phyloP scores from a whole-genome alignment of 2,888 invertebrate genomes.

The Venustoraphidia nigricollis region DNA sequence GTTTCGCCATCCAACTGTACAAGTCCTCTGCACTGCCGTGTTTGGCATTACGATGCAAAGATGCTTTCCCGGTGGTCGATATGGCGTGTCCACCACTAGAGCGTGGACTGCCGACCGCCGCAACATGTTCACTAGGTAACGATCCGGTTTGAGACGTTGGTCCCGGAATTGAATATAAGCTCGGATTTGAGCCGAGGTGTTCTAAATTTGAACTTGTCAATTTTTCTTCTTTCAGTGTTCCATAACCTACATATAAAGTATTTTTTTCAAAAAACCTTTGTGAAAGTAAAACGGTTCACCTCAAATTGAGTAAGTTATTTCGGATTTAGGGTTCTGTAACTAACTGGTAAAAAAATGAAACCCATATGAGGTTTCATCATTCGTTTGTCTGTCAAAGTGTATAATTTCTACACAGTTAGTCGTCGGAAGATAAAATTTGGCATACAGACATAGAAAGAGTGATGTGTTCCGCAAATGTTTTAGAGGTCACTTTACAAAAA shows the following conservation, averaged over 20 bases:
- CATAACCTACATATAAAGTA: slow-evolving; percentile 40
- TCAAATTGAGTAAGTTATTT: no score
- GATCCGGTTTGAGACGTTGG: slow-evolving; percentile 3
- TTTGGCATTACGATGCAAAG: slow-evolving; percentile 32
- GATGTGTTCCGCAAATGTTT: no score
- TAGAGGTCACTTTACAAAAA: no score
- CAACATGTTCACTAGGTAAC: slow-evolving; percentile 20
- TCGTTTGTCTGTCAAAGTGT: no score
- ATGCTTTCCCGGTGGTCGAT: slow-evolving; percentile 31
- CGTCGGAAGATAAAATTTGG: no score
- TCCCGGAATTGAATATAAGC: slow-evolving; percentile 28
- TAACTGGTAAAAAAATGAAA: no score
- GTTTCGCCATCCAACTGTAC: slow-evolving; percentile 94
- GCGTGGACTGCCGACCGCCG: slow-evolving; percentile 19
- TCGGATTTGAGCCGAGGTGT: slow-evolving; percentile 51
- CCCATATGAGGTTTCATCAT: no score
- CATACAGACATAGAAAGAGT: no score
- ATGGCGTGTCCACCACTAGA: slow-evolving; percentile 28
- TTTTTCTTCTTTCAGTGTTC: slow-evolving; percentile 53
- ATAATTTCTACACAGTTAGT: no score
- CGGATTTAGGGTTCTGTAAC: no score
- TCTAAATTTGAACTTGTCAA: slow-evolving; percentile 28
- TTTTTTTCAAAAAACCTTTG: no score
- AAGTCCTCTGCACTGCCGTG: slow-evolving; percentile 36
- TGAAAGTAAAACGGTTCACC: no score